phyloP scores from a whole-genome alignment of 2,797 vertebrate species.

The Tarsius wallacei region DNA sequence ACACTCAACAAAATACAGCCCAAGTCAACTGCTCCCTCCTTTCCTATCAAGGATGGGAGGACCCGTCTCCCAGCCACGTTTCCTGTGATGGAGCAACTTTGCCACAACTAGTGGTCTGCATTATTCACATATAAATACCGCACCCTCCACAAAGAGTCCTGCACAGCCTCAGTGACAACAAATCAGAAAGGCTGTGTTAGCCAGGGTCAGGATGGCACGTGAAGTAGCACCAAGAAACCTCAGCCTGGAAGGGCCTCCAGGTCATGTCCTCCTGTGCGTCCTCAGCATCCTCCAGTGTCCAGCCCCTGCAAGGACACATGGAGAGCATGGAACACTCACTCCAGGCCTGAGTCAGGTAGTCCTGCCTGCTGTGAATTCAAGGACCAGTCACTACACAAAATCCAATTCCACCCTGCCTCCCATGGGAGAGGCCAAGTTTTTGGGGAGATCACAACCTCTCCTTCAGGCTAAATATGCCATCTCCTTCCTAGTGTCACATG shows the following conservation, averaged over 20 bases:
- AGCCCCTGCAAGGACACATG: accelerated
- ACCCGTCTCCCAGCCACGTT: background rate
- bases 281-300: accelerated
- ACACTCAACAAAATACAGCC: accelerated
- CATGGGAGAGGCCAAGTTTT: background rate
- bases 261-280: background rate
- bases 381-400: background rate
- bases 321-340: accelerated
- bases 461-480: background rate
- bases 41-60: background rate
- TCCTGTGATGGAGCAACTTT: background rate
- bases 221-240: background rate
- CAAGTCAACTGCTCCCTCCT: background rate
- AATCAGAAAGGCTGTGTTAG: background rate
- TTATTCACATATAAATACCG: background rate
- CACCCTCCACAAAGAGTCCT: accelerated
- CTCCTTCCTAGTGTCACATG: background rate
- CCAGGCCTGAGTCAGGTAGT: accelerated
- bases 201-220: accelerated
- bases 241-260: background rate
- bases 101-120: background rate
- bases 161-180: background rate
- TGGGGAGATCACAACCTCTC: background rate
- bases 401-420: background rate
- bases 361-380: background rate